Evolutionary conservation across 2,888 invertebrate genomes (phyloP).

Genomic region (Phasia obesa): DNA sequence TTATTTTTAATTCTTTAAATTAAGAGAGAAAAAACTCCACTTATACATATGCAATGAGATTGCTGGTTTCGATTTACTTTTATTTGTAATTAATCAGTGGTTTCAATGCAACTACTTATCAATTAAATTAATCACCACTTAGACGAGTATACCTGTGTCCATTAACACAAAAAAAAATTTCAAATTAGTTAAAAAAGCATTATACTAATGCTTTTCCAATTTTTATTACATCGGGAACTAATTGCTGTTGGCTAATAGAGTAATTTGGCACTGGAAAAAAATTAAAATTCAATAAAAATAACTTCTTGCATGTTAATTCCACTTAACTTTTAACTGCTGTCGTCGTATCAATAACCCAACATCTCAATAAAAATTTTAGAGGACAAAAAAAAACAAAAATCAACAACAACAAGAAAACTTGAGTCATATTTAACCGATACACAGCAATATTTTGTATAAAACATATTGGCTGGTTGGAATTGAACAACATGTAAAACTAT

Average conservation of each 20-base stretch:
- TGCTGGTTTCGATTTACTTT: too few species aligned
- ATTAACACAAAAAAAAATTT: neutral
- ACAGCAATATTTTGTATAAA: slow-evolving; percentile 42
- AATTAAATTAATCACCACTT: neutral
- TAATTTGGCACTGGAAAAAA: slow-evolving; percentile 41
- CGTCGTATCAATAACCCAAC: slow-evolving; percentile 61
- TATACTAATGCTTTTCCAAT: neutral
- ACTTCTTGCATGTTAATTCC: slow-evolving; percentile 62
- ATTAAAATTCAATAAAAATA: slow-evolving; percentile 64
- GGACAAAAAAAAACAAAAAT: neutral
- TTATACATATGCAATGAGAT: too few species aligned
- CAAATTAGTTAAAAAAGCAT: slow-evolving; percentile 34
- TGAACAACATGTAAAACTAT: slow-evolving; percentile 39
- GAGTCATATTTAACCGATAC: slow-evolving; percentile 36
- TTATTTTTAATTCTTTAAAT: too few species aligned
- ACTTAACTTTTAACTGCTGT: slow-evolving; percentile 56
- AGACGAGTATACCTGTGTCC: too few species aligned
- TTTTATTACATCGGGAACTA: slow-evolving; percentile 21
- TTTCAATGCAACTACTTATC: too few species aligned
- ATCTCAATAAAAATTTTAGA: slow-evolving; percentile 60
- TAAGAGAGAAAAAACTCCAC: too few species aligned
- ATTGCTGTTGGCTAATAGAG: slow-evolving; percentile 47
- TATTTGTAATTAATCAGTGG: too few species aligned
- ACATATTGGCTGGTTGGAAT: slow-evolving; percentile 52
- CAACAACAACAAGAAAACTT: neutral